These are phyloP conservation scores for Pollenia angustigena DNA, from an alignment of 2,888 invertebrate species.

Conservation along the genomic window DNA sequence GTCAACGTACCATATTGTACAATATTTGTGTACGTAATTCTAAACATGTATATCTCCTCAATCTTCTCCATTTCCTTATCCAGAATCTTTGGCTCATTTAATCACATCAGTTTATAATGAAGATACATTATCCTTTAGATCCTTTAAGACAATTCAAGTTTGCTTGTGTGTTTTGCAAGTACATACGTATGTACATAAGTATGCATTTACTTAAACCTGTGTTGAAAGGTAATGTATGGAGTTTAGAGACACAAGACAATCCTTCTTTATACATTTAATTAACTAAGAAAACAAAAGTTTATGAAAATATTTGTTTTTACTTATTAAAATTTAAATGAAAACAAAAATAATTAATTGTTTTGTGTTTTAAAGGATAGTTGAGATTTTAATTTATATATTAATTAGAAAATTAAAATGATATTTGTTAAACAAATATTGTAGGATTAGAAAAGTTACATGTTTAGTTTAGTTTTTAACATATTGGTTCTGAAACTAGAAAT, in stretches of 20 bases:
- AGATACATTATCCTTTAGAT: constrained; percentile 53
- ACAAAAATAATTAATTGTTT: constrained; percentile 31
- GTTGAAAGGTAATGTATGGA: not conserved
- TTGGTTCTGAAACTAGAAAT: too few species aligned
- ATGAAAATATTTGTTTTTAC: constrained; percentile 42
- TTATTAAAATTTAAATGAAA: constrained; percentile 51
- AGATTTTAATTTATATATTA: too few species aligned
- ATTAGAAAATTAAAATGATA: too few species aligned
- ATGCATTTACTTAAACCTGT: not conserved
- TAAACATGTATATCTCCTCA: not conserved
- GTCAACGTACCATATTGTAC: constrained; percentile 24
- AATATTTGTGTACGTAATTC: not conserved
- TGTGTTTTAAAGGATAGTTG: not conserved
- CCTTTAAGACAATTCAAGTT: constrained; percentile 38
- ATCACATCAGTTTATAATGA: constrained; percentile 60
- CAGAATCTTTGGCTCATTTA: constrained; percentile 9
- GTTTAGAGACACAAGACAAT: not conserved
- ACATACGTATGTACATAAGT: constrained; percentile 13
- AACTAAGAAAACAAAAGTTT: constrained; percentile 53
- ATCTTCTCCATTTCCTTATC: not conserved
- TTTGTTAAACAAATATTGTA: too few species aligned
- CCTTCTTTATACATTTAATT: constrained; percentile 49
- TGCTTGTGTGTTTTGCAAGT: not conserved
- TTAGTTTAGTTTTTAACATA: too few species aligned
- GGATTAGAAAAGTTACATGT: too few species aligned